Conservation (phyloP, 2,797 vertebrate genomes). For the Synaphobranchus kaupii region DNA sequence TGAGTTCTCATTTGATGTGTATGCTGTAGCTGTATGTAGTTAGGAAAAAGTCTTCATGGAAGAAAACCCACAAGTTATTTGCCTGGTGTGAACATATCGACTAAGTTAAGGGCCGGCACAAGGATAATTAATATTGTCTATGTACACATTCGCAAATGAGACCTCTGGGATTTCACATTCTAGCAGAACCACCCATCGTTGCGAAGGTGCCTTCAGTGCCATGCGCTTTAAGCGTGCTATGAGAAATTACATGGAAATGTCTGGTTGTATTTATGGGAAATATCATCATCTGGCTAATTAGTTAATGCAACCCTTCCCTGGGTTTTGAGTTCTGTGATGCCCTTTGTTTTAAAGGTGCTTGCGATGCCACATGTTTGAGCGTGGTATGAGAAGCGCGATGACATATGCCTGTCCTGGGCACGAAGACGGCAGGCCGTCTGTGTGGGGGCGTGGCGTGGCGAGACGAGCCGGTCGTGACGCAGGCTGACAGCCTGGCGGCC, state of each 20-base stretch:
- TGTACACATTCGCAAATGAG: neutral
- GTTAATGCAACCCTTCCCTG: neutral
- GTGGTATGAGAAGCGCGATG: neutral
- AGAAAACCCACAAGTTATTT: neutral
- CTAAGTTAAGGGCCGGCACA: no score
- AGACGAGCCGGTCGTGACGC: slow-evolving; percentile 3
- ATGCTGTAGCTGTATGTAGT: no score
- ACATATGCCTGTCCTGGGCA: neutral
- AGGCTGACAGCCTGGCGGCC: neutral
- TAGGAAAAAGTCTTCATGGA: no score
- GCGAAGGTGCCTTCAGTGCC: no score
- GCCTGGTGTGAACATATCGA: neutral
- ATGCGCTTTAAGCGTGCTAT: no score
- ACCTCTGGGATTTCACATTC: no score
- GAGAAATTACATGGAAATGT: no score
- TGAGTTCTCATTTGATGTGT: neutral
- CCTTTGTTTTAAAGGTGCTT: slow-evolving; percentile 1
- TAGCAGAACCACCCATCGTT: no score
- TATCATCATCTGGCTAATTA: neutral
- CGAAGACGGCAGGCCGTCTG: neutral
- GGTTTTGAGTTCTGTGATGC: neutral
- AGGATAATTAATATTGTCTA: neutral
- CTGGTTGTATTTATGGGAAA: no score
- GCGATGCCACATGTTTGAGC: neutral
- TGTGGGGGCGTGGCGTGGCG: neutral